Conservation (phyloP, 2,888 invertebrate genomes). For the Drosophila dives region DNA sequence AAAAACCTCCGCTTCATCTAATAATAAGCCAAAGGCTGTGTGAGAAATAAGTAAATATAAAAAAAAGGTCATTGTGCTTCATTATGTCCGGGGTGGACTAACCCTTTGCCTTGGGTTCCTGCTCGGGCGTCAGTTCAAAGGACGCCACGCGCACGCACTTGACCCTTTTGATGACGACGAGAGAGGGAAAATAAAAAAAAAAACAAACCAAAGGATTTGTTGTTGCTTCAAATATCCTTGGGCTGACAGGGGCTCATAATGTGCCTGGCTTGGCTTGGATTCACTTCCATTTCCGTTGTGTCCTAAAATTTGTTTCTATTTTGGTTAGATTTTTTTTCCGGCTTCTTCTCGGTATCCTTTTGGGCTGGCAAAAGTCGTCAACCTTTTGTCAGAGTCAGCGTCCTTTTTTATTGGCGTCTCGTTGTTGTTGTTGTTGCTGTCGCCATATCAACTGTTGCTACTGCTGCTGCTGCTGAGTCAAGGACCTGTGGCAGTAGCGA, state of each 20-base stretch:
- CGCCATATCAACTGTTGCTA: conserved; percentile 65
- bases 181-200: conserved; percentile 12
- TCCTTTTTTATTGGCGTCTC: conserved; percentile 37
- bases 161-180: conserved; percentile 61
- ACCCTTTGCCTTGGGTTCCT: conserved; percentile 46
- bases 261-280: conserved; percentile 13
- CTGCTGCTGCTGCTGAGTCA: conserved; percentile 36
- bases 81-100: conserved; percentile 52
- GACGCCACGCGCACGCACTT: conserved; percentile 75
- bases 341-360: conserved; percentile 33
- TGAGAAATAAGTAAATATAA: conserved; percentile 1
- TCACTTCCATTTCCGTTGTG: conserved; percentile 38
- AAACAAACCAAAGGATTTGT: conserved; percentile 13
- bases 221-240: conserved; percentile 64
- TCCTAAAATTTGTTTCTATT: conserved; percentile 42
- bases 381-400: conserved; percentile 70
- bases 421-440: conserved; percentile 21
- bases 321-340: conserved; percentile 36
- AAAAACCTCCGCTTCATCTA: conserved; percentile 31
- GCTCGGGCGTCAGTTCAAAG: conserved; percentile 25
- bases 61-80: conserved; percentile 73
- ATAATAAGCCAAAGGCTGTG: conserved; percentile 42
- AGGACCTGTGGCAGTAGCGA: conserved; percentile 44
- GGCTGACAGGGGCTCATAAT: conserved; percentile 28
- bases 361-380: conserved; percentile 58